Conservation (phyloP, 2,113 vertebrate species). For the Saguinus midas region DNA sequence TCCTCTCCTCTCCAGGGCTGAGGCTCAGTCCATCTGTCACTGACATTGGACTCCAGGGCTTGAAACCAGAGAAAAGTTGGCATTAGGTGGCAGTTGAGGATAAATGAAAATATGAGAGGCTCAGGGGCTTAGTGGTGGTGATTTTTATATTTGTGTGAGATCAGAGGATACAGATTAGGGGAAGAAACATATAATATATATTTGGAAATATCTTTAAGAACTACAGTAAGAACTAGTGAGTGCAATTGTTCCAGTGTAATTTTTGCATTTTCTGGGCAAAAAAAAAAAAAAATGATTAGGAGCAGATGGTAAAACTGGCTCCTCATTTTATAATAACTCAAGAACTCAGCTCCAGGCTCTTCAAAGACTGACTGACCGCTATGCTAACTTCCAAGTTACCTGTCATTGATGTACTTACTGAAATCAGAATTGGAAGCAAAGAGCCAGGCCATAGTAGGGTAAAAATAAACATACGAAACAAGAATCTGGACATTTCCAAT, state of each 20-base stretch:
- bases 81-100: slow-evolving; percentile 31
- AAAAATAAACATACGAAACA: neutral
- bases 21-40: slow-evolving; percentile 73
- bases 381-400: neutral
- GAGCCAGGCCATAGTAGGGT: neutral
- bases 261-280: slow-evolving; percentile 42
- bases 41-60: slow-evolving; percentile 61
- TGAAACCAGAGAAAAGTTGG: slow-evolving; percentile 64
- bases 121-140: neutral
- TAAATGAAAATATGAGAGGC: slow-evolving; percentile 46
- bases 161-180: neutral
- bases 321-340: slow-evolving; percentile 1
- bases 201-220: slow-evolving; percentile 34
- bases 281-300: slow-evolving; percentile 36
- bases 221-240: neutral
- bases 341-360: neutral
- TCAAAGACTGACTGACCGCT: neutral
- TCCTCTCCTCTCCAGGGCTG: slow-evolving; percentile 59
- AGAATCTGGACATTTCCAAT: neutral
- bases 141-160: slow-evolving; percentile 52
- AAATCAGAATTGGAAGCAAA: slow-evolving; percentile 38
- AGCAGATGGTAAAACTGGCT: slow-evolving; percentile 55
- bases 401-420: neutral
- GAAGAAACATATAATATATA: neutral
- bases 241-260: neutral